Evolutionary conservation across 35 echinoderm and acorn worm species (phyloP), one percentile per base, ranked within the genome.

Genomic region (Apostichopus japonicus): DNA sequence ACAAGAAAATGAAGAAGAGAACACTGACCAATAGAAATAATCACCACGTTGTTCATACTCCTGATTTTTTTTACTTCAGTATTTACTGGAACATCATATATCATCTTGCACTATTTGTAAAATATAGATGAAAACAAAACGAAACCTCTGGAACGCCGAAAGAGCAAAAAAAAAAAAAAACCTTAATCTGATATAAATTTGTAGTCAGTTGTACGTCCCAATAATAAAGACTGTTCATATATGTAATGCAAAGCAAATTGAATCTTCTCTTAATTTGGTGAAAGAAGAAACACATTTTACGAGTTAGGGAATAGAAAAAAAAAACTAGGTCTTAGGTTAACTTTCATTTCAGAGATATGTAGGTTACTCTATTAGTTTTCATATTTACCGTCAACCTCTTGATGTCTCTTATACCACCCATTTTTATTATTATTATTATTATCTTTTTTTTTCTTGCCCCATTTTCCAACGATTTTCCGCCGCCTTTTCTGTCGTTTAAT

Each of bases 291-390:
- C 71, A 75, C 17, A 19, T 75, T 75, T 75, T 75, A 75, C 71
- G 71, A 19, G 63, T 67, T 61, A 61, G 7, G n/a, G n/a, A 75
- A 75, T 21, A 23, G n/a, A n/a, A n/a, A 7, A 21, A 6, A 75
- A 75, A 75, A 75, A 75, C 71, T 75, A 75, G 71, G 71, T 75
- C 71, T 75, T 75, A 75, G 71, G 71, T 75, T 75, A 75, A 75
- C 15, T 75, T 14, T 75, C n/a, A 75, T 75, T 75, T 75, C 14
- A 75, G 17, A 75, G 71, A 75, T 75, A 75, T 75, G 71, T 75
- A 75, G 71, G 71, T 75, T 75, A 75, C 22, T 75, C n/a, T 75
- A 75, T 75, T 75, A 75, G 16, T 75, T 75, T 75, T 75, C 71
- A 75, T 75, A 23, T 75, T 75, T 75, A 7, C 11, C 16, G 7